phyloP scores from a whole-genome alignment of 1,140 invertebrate genomes.

The Formica selysi region DNA sequence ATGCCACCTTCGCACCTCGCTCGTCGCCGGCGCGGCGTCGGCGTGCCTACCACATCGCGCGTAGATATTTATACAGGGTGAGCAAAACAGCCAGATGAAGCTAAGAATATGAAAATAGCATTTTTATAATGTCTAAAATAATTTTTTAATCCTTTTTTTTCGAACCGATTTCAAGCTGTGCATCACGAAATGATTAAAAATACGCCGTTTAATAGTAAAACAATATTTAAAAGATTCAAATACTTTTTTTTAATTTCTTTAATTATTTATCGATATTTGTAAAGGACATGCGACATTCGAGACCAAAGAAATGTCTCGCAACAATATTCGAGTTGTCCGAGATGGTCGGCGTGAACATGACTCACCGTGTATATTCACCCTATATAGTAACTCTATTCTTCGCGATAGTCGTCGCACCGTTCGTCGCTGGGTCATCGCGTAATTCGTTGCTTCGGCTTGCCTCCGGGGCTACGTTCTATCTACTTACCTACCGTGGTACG shows the following conservation, averaged over 20 bases:
- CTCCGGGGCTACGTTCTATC: constrained; percentile 67
- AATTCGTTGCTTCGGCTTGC: constrained; percentile 79
- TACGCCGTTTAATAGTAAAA: neutral
- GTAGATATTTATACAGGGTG: constrained; percentile 53
- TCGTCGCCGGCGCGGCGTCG: constrained; percentile 53
- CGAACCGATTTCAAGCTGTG: neutral
- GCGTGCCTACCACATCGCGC: constrained; percentile 59
- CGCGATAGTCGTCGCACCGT: constrained; percentile 56
- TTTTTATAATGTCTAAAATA: neutral
- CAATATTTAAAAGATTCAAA: neutral
- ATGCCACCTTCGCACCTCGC: constrained; percentile 80
- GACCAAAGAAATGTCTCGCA: neutral
- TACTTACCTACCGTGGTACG: constrained; percentile 78
- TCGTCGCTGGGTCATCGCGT: constrained; percentile 78
- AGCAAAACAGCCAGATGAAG: neutral
- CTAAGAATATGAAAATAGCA: neutral
- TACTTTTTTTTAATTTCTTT: neutral
- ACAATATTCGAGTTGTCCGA: neutral
- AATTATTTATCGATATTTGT: neutral
- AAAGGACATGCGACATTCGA: neutral
- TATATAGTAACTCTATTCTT: neutral
- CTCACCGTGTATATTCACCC: constrained; percentile 17
- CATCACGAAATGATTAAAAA: too few relatives aligned
- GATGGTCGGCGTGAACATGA: constrained; percentile 32
- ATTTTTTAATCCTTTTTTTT: neutral